Base-by-base conservation (phyloP, 2,888 invertebrate species). In the Monopis laevigella region DNA sequence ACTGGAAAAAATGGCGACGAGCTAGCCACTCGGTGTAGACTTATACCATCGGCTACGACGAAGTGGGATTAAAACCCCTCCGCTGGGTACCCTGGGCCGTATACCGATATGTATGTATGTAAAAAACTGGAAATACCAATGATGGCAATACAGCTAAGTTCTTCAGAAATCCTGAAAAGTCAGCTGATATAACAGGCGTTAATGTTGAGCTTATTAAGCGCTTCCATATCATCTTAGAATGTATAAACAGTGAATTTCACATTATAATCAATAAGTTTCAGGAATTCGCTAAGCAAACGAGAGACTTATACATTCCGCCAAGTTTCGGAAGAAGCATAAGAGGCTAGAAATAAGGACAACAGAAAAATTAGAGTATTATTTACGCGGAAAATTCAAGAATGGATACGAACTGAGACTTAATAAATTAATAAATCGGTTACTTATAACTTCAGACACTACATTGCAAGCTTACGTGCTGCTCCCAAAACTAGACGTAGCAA, bases 311-410 rank as follows among this genome's bases (percentile, higher is more conserved):
- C 24, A 21, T 21, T 56, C 16, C 51, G 53, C 16, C 48, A 53
- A 30, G 27, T 54, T 21, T 53, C 54, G 12, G 52, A 57, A 45
- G 58, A 58, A 41, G 56, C 56, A 2, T 55, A 57, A 46, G 58
- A 59, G 42, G 46, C 54, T 18, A 45, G 48, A 17, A 53, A 54
- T 43, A 53, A 55, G 45, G 26, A 48, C 14, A 42, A 46, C 19
- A 47, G 51, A 46, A 46, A 18, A 45, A 51, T 45, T 40, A 29
- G 28, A 34, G 40, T 43, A 35, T 41, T 46, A 40, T 21, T 21
- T 21, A 21, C 24, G 8, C 5, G 24, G 8, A 21, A 21, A 21
- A 21, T 38, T 47, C 43, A 26, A 40, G 51, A 29, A 28, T 45
- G 30, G 41, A 49, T 27, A 53, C 47, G 7, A 50, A 50, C 28